Base-by-base conservation (phyloP, 2,113 vertebrate species). In the Desmodus rotundus region DNA sequence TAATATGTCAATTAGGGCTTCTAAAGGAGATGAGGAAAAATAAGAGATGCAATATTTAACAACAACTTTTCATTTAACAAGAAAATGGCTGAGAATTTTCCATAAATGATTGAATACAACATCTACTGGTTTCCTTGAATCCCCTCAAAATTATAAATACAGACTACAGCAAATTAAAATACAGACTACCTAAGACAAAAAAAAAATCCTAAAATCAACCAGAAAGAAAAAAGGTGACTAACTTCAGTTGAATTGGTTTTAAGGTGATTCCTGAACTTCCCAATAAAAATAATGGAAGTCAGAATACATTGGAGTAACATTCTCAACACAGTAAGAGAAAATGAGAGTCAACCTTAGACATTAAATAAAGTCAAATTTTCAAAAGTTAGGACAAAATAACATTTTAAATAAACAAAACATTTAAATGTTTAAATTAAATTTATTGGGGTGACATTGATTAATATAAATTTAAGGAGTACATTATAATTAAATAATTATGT, bases 311-410 rank as follows among this genome's bases (percentile, higher is more conserved):
- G 22, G 4, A 76, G 22, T 73, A 43, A 73, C 19, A 56, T 67
- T 33, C 52, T 93, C 15, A 65, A 5, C 28, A 31, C 12, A 45
- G 8, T 22, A 50, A 78, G 43, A 87, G 47, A 80, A 80, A 91
- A 56, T 24, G 26, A 72, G 41, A 47, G 31, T 43, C 50, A 76
- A 52, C 7, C 41, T 56, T 47, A 73, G 17, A 67, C 54, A 36
- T 28, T 38, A 78, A 36, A 50, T 47, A 19, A n/a, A n/a, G 24
- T 17, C 38, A 87, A 87, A 84, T 83, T 88, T 47, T 81, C 50
- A 95, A 77, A 73, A 78, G 22, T 58, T 90, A 65, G 47, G 15
- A 50, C 33, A 76, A 80, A 87, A 87, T 50, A 61, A 80, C 36
- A 54, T 56, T 82, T 89, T 92, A 76, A 76, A 38, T 4, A 56